Conservation (phyloP, 2,888 invertebrate genomes). For the Parapristionchus giblindavisi region DNA sequence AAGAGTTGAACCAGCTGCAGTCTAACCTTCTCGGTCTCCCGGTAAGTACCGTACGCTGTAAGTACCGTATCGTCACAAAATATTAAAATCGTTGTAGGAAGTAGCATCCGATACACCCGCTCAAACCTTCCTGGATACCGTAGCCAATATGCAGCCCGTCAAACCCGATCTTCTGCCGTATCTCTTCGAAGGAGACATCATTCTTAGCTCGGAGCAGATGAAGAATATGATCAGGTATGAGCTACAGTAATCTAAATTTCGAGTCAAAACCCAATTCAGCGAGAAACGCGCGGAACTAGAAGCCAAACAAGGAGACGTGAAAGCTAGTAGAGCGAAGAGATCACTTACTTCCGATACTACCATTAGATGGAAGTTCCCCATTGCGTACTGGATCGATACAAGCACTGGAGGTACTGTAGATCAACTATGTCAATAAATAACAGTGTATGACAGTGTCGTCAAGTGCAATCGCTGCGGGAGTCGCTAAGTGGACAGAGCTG, state of each 20-base stretch:
- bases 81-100: constrained; percentile 3
- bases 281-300: too few species aligned
- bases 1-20: constrained; percentile 48
- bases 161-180: constrained; percentile 57
- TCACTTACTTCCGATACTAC: constrained; percentile 53
- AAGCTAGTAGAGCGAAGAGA: constrained; percentile 43
- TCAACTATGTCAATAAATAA: too few species aligned
- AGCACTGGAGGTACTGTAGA: constrained; percentile 51
- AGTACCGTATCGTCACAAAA: neutral
- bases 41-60: neutral
- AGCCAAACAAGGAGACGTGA: too few species aligned
- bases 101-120: constrained; percentile 9
- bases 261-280: too few species aligned
- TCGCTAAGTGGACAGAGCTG: constrained; percentile 56
- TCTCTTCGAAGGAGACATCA: constrained; percentile 67
- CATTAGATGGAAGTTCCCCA: constrained; percentile 54
- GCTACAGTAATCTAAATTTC: neutral
- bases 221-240: constrained; percentile 47
- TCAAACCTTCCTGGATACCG: constrained; percentile 14
- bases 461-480: constrained; percentile 55
- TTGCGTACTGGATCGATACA: constrained; percentile 56
- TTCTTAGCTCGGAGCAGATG: constrained; percentile 60
- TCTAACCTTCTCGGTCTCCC: constrained; percentile 43
- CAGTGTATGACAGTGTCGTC: constrained; percentile 51
- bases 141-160: constrained; percentile 6